Evolutionary conservation across 2,888 invertebrate genomes (phyloP), one percentile per base, ranked within the genome.

Genomic region (Esperia sulphurella): DNA sequence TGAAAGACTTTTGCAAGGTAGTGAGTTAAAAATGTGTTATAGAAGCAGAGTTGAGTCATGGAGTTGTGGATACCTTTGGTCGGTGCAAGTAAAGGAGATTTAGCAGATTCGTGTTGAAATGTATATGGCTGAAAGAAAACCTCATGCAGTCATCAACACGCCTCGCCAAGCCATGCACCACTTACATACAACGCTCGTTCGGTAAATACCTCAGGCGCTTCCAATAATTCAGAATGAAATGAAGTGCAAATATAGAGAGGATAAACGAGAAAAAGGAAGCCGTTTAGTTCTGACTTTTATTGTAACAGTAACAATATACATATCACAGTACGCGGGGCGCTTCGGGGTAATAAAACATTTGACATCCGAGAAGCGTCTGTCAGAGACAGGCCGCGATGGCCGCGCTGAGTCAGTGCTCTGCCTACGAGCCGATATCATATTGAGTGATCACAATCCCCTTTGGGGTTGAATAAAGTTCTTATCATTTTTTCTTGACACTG

Each of bases 241-340:
- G 71, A 63, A 69, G 77, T 77, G 71, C 68, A 59, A 53, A 45
- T 71, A 62, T 69, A 78, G 75, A 62, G 69, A 78, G 75, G 79
- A 73, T 70, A 72, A 76, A 69, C 68, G 69, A 74, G 72, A 79
- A 79, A 76, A 65, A 79, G 63, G 63, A 73, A 70, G 67, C 75
- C 70, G 68, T 68, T 76, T 65, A 71, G 63, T 79, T 80, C 78
- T 72, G 74, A 76, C 55, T 78, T 88, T 89, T 88, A 88, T 86
- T 89, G 80, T 87, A 89, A 88, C 87, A 86, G 72, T 87, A 89
- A 89, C 84, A 86, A 82, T 85, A 79, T 83, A 85, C 83, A 83
- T 88, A 89, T 89, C 89, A 89, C 88, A 89, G 88, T 86, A 87
- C 89, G 88, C 88, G 88, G 87, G 87, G 88, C 89, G 86, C 84